Percentiles rank a stretch among this genome's conserved stretches.
Conservation (phyloP, 2,888 invertebrate genomes). For the Siphlonurus alternatus region DNA sequence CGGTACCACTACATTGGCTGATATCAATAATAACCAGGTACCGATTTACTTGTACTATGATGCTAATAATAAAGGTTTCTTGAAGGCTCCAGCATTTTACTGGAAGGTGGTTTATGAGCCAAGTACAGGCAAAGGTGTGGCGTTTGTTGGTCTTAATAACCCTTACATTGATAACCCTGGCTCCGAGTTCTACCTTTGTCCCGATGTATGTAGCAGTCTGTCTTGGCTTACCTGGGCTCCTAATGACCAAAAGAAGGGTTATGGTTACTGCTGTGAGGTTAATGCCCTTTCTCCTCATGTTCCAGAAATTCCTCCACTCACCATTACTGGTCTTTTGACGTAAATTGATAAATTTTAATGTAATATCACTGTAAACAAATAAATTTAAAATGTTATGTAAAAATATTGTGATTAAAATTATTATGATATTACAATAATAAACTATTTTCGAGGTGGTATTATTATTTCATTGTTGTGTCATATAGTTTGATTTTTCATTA, state of each 20-base stretch:
- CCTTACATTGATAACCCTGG: not conserved
- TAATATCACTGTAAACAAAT: too few species aligned
- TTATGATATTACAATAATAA: too few species aligned
- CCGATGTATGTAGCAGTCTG: constrained; percentile 27
- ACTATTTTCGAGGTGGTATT: too few species aligned
- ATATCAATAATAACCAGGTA: constrained; percentile 16
- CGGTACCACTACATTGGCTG: constrained; percentile 18
- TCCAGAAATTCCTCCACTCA: constrained; percentile 34
- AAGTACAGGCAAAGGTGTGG: constrained; percentile 11
- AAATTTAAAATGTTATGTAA: too few species aligned
- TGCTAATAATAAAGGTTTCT: constrained; percentile 25
- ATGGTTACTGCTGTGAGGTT: constrained; percentile 43
- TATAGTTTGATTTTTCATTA: too few species aligned
- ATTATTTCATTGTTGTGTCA: too few species aligned
- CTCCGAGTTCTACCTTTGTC: constrained; percentile 25
- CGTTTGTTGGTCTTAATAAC: not conserved
- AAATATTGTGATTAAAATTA: too few species aligned
- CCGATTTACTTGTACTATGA: constrained; percentile 22
- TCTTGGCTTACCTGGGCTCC: constrained; percentile 40
- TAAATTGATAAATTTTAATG: too few species aligned
- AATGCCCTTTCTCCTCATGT: constrained; percentile 36
- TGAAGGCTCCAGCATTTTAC: constrained; percentile 37
- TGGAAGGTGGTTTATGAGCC: constrained; percentile 29
- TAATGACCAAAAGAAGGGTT: constrained; percentile 33
- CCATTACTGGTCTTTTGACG: constrained; percentile 27